Percentiles rank a stretch among this genome's conserved stretches.
Evolutionary conservation across 2,888 invertebrate genomes (phyloP).

Genomic region (Cryptops parisi): DNA sequence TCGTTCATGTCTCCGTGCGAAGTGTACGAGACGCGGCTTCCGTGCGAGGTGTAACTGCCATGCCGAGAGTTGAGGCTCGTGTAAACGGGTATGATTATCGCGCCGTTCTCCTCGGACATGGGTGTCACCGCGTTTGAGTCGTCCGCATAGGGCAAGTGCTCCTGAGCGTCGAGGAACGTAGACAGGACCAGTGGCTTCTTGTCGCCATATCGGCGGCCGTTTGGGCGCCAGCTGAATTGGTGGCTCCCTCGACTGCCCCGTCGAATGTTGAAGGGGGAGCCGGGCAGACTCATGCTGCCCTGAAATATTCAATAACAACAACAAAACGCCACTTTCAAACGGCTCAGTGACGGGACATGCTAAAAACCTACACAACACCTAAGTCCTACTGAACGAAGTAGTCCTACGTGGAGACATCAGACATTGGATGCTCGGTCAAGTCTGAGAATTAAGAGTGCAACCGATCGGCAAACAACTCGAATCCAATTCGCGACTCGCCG

Average conservation of each 20-base stretch:
- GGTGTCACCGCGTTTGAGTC: conserved; percentile 96
- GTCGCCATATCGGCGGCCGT: conserved; percentile 63
- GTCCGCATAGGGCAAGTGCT: conserved; percentile 92
- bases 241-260: conserved; percentile 82
- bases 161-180: conserved; percentile 64
- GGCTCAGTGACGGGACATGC: too few species aligned
- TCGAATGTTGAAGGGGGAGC: conserved; percentile 87
- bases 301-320: conserved; percentile 32
- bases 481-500: too few species aligned
- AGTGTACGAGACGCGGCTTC: conserved; percentile 81
- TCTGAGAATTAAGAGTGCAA: too few species aligned
- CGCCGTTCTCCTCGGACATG: conserved; percentile 94
- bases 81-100: conserved; percentile 82
- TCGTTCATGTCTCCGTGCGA: conserved; percentile 83
- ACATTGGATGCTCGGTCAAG: too few species aligned
- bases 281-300: conserved; percentile 93
- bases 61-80: conserved; percentile 75
- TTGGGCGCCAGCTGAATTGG: conserved; percentile 64
- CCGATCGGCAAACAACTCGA: too few species aligned
- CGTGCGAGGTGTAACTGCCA: conserved; percentile 90
- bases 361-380: too few species aligned
- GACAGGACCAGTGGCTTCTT: conserved; percentile 85
- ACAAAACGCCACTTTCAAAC: too few species aligned
- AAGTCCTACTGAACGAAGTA: too few species aligned
- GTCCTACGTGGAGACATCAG: too few species aligned